Percentiles rank a stretch among this genome's conserved stretches.
These are phyloP conservation scores for Hyperoplus immaculatus DNA, from an alignment of 2,797 vertebrate species.

Conservation along the genomic window DNA sequence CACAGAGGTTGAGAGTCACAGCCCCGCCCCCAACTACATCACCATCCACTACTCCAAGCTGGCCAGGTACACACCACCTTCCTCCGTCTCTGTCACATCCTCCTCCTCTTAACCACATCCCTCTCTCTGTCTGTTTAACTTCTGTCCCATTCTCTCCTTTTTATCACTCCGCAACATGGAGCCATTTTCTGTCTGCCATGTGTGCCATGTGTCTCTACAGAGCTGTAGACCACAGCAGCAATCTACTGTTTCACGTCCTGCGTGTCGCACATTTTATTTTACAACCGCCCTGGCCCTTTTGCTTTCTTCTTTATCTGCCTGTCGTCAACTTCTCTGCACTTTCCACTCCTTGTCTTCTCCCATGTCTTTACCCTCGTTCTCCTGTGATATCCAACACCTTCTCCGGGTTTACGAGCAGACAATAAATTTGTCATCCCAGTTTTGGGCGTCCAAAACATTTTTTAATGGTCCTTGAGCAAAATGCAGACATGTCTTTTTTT, in stretches of 20 bases:
- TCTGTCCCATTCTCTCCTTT: slow-evolving; percentile 1
- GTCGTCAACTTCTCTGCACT: slow-evolving; percentile 29
- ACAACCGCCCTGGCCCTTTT: slow-evolving; percentile 13
- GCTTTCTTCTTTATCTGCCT: slow-evolving; percentile 37
- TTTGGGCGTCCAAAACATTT: slow-evolving; percentile 31
- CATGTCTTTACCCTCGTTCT: neutral
- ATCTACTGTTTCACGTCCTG: slow-evolving; percentile 37
- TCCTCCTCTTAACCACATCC: neutral
- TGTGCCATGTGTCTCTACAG: slow-evolving; percentile 23
- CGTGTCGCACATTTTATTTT: slow-evolving; percentile 45
- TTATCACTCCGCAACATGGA: neutral
- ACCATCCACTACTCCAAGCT: slow-evolving; percentile 82
- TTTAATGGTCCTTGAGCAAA: slow-evolving; percentile 25
- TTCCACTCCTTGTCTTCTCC: slow-evolving; percentile 22
- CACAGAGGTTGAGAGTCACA: slow-evolving; percentile 58
- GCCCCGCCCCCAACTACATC: slow-evolving; percentile 70
- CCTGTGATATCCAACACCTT: slow-evolving; percentile 37
- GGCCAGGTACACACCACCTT: slow-evolving; percentile 70
- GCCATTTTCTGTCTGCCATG: slow-evolving; percentile 21
- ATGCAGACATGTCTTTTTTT: slow-evolving; percentile 15
- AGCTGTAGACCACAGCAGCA: slow-evolving; percentile 34
- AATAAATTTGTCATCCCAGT: slow-evolving; percentile 49
- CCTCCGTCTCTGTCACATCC: neutral
- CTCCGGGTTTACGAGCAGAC: slow-evolving; percentile 34
- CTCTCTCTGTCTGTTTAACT: neutral